A percentile compares a stretch with the other conserved stretches of the same genome.
Conservation (phyloP, 1,140 invertebrate genomes). For the Cotesia chilonis region DNA sequence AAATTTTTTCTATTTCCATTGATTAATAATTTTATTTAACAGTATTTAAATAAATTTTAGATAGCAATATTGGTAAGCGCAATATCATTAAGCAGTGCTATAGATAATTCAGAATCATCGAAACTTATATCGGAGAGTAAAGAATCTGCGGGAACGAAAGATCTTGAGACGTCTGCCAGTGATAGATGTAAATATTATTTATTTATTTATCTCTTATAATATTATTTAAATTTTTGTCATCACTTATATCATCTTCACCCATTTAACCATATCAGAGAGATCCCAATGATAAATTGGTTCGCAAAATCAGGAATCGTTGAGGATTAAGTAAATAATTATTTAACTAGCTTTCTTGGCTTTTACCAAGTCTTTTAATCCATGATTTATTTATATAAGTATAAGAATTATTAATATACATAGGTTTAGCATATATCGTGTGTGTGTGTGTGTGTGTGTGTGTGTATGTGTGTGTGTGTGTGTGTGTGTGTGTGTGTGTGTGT, state of each 20-base stretch:
- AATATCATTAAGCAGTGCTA: slow-evolving; percentile 39
- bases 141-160: slow-evolving; percentile 33
- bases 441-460: too few relatives aligned
- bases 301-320: too few relatives aligned
- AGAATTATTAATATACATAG: neutral
- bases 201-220: slow-evolving; percentile 25
- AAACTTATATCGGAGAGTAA: slow-evolving; percentile 39
- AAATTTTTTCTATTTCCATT: too few relatives aligned
- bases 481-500: too few relatives aligned
- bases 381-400: too few relatives aligned
- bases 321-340: too few relatives aligned
- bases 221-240: slow-evolving; percentile 24
- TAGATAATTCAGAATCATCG: slow-evolving; percentile 36
- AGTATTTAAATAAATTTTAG: slow-evolving; percentile 31
- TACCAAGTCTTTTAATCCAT: too few relatives aligned
- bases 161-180: slow-evolving; percentile 46
- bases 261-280: neutral
- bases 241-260: too few relatives aligned
- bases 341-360: too few relatives aligned
- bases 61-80: slow-evolving; percentile 36
- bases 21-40: too few relatives aligned
- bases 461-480: too few relatives aligned
- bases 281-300: neutral
- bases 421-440: neutral
- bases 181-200: slow-evolving; percentile 49